Conservation (phyloP, 2,888 invertebrate genomes). For the Eremobia ochroleuca region DNA sequence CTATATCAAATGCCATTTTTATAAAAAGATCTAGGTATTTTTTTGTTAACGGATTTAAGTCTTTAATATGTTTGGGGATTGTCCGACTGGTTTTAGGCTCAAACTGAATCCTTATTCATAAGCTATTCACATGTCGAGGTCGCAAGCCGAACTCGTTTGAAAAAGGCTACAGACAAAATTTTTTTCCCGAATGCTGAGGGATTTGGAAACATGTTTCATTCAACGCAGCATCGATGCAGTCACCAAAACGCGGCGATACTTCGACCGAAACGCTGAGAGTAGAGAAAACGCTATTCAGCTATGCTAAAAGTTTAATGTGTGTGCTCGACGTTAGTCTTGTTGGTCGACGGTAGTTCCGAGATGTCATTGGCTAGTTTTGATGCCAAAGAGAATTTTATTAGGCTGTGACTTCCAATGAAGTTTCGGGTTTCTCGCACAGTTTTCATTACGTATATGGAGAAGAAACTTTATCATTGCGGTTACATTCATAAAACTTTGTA, state of each 20-base stretch:
- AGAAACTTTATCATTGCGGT: constrained; percentile 3
- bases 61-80: neutral
- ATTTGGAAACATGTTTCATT: constrained; percentile 54
- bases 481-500: neutral
- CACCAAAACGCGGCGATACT: constrained; percentile 28
- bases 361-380: constrained; percentile 47
- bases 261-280: constrained; percentile 24
- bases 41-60: neutral
- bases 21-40: neutral
- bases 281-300: constrained; percentile 42
- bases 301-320: constrained; percentile 48
- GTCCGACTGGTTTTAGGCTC: constrained; percentile 3
- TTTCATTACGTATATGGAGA: constrained; percentile 2
- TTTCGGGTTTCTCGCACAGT: constrained; percentile 7
- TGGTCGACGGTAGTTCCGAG: constrained; percentile 13
- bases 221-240: constrained; percentile 45
- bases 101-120: constrained; percentile 40
- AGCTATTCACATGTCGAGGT: constrained; percentile 40
- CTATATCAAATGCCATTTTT: neutral
- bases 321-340: constrained; percentile 26
- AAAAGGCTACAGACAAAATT: constrained; percentile 39
- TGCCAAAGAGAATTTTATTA: constrained; percentile 54
- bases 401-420: constrained; percentile 9
- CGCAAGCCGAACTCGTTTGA: constrained; percentile 33
- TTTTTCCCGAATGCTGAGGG: constrained; percentile 39